Evolutionary conservation across 1,140 invertebrate species (phyloP), one percentile per base, ranked within the genome.

Genomic region (Panagrolaimus sp.): DNA sequence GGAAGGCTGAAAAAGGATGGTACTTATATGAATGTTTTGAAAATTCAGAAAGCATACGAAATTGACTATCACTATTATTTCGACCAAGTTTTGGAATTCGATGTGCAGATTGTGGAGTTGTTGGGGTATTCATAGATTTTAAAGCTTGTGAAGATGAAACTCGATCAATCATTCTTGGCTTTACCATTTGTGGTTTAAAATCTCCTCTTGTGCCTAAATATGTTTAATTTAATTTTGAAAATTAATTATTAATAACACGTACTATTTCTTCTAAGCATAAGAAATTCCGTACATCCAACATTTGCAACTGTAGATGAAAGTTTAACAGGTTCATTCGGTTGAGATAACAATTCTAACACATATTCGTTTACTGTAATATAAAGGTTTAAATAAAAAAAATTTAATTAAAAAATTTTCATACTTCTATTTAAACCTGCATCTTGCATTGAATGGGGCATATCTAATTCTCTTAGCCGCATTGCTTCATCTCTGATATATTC

Each of bases 401-500:
- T 58, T 21, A 58, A 52, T 52, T 46, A 1, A 4, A 52, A 12
- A 26, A 2, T 1, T 12, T 21, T 24, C 9, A 52, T 12, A 21
- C 28, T 21, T 26, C 52, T 58, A 26, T 58, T 14, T 8, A 58
- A 58, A 21, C 28, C 52, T 4, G 52, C 14, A 58, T 38, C 32
- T 7, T 58, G 52, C 52, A n/a, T 28, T 28, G 52, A 58, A 5
- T n/a, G 10, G 0, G 52, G 52, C 28, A 12, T 21, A 21, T 58
- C 52, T 4, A 21, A 21, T 21, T 58, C 52, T 28, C 8, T 58
- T 28, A 21, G 12, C 8, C 52, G 15, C 12, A 58, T 28, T 3
- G 52, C 52, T 58, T 58, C 52, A 14, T 58, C 52, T 12, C 52
- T 21, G 28, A 58, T 28, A 12, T 26, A 12, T 28, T 58, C 52